phyloP scores from a whole-genome alignment of 2,888 invertebrate genomes.

The Yponomeuta plumbellus region DNA sequence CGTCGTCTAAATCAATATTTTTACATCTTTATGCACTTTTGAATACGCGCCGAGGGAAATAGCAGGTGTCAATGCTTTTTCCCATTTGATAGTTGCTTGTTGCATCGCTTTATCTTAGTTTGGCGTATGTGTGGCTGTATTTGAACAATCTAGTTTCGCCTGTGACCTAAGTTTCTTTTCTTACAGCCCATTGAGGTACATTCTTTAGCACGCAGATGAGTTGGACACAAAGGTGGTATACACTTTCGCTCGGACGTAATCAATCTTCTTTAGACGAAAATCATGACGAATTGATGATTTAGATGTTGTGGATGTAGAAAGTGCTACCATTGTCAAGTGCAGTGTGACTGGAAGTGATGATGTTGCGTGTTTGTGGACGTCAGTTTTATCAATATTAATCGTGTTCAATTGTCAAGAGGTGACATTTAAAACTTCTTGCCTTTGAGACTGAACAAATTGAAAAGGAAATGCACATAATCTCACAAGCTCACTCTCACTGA shows the following conservation, averaged over 20 bases:
- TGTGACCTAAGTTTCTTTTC: neutral
- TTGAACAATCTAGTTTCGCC: neutral
- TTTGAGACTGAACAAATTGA: no score
- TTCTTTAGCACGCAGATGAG: neutral
- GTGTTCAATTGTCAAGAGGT: constrained; percentile 41
- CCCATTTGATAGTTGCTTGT: no score
- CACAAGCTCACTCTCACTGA: no score
- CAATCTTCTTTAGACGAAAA: constrained; percentile 1
- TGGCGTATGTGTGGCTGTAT: no score
- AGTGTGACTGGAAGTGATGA: constrained; percentile 8
- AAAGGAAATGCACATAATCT: no score
- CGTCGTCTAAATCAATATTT: no score
- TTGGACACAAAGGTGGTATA: neutral
- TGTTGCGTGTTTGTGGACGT: constrained; percentile 13
- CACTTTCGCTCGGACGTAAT: neutral
- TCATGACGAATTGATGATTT: constrained; percentile 3
- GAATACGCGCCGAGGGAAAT: no score
- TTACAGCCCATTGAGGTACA: neutral
- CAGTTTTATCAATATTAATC: constrained; percentile 59
- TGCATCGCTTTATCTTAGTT: no score
- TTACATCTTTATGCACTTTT: no score
- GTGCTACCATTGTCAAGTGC: constrained; percentile 4
- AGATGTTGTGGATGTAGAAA: constrained; percentile 3
- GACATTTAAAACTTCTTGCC: constrained; percentile 45
- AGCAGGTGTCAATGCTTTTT: no score